Evolutionary conservation across 2,797 vertebrate genomes (phyloP), one percentile per base, ranked within the genome.

Genomic region (Chaunax sp.): DNA sequence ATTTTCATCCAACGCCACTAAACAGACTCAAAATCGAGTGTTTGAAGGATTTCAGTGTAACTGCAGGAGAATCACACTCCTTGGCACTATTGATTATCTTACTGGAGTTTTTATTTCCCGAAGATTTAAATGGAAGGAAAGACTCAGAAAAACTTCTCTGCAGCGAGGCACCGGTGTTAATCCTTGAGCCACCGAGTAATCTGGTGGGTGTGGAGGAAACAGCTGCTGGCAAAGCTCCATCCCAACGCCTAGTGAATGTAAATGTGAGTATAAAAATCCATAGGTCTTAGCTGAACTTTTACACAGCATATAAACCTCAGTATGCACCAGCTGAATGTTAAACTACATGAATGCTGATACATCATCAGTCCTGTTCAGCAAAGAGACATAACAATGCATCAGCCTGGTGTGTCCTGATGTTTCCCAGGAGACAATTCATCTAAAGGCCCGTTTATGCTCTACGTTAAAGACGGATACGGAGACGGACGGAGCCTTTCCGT

Each of bases 131-230:
- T n/a, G n/a, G n/a, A n/a, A n/a, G n/a, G n/a, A n/a, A n/a, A n/a
- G n/a, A n/a, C n/a, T n/a, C n/a, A n/a, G n/a, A n/a, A n/a, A n/a
- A n/a, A 5, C 28, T 3, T 19, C 43, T 18, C 20, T 15, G 54
- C 51, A 37, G 49, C 26, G 10, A 54, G 16, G 46, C n/a, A 10
- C n/a, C 23, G 13, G 16, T n/a, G 33, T 16, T 64, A 78, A 83
- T 72, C 61, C 62, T 13, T 0, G 18, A 69, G 60, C 37, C 11
- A 5, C 51, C 2, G 25, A 68, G 73, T 37, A 47, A 30, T 30
- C 28, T 30, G 5, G 55, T 50, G 22, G 15, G 49, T 26, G 20
- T 4, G 33, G 8, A 61, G 20, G 62, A 51, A 41, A 63, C 7
- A 46, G 22, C 18, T 1, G 19, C 52, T 25, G 58, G 14, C 47